These are phyloP conservation scores for Manis crassicaudata DNA, from an alignment of 2,797 vertebrate species.

Conservation along the genomic window DNA sequence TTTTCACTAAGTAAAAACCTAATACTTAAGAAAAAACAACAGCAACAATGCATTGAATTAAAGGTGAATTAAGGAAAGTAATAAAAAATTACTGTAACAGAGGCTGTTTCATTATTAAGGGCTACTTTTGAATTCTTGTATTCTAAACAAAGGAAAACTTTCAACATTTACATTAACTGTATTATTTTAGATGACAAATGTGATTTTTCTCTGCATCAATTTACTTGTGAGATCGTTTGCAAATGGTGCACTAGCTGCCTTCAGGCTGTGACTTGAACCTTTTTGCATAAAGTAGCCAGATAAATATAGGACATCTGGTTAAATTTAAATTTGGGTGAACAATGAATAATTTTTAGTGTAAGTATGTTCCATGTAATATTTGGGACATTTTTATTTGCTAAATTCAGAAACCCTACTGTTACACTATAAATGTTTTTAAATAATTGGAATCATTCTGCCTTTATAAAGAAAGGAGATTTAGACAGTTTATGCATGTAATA, in stretches of 20 bases:
- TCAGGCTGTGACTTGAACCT: neutral
- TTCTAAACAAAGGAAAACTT: constrained; percentile 21
- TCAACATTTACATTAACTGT: constrained; percentile 22
- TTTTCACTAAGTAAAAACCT: constrained; percentile 8
- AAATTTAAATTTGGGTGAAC: neutral
- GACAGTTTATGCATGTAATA: neutral
- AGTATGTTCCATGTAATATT: neutral
- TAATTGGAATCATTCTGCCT: constrained; percentile 23
- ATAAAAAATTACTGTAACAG: neutral
- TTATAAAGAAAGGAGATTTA: neutral
- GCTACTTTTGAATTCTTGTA: constrained; percentile 26
- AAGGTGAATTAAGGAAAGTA: neutral
- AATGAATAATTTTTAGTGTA: neutral
- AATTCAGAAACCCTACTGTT: neutral
- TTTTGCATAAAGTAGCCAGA: constrained; percentile 1
- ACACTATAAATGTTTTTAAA: neutral
- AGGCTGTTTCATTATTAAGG: neutral
- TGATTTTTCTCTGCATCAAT: neutral
- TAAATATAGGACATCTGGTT: neutral
- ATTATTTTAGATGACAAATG: neutral
- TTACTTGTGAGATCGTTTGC: neutral
- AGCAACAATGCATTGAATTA: neutral
- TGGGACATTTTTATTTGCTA: constrained; percentile 13
- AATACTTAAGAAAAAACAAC: neutral
- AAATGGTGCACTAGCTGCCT: neutral